These are phyloP conservation scores for Epinephelus lanceolatus DNA, from an alignment of 2,113 vertebrate species.

Conservation along the genomic window DNA sequence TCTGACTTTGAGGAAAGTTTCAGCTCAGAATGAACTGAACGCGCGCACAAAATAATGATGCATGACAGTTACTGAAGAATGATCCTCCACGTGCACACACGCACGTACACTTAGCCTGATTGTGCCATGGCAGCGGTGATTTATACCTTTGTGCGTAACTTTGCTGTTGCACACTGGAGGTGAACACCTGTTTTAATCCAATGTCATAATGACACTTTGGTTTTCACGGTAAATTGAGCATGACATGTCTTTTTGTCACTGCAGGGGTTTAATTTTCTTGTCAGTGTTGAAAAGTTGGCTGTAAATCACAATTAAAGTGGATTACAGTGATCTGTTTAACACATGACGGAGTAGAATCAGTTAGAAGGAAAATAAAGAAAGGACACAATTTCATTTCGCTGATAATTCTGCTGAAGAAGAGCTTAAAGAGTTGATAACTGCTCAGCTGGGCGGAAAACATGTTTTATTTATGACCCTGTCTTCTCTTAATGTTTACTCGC, in stretches of 20 bases:
- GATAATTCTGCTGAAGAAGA: not conserved
- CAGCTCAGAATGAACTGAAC: not conserved
- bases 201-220: too few relatives aligned
- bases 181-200: not conserved
- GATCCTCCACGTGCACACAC: not conserved
- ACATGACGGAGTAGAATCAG: not conserved
- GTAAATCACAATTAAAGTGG: not conserved
- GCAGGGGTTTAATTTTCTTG: not conserved
- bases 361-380: not conserved
- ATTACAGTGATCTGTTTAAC: not conserved
- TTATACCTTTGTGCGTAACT: not conserved
- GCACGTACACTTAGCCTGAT: not conserved
- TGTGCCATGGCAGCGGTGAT: conserved; percentile 16
- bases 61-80: not conserved
- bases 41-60: not conserved
- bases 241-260: too few relatives aligned
- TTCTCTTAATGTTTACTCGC: not conserved
- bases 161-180: not conserved
- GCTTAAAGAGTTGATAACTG: not conserved
- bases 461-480: not conserved
- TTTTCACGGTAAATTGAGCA: not conserved
- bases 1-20: not conserved
- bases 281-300: not conserved
- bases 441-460: not conserved
- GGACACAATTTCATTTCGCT: not conserved